These are phyloP conservation scores for Vulpes lagopus DNA, from an alignment of 2,113 vertebrate species.

Conservation along the genomic window DNA sequence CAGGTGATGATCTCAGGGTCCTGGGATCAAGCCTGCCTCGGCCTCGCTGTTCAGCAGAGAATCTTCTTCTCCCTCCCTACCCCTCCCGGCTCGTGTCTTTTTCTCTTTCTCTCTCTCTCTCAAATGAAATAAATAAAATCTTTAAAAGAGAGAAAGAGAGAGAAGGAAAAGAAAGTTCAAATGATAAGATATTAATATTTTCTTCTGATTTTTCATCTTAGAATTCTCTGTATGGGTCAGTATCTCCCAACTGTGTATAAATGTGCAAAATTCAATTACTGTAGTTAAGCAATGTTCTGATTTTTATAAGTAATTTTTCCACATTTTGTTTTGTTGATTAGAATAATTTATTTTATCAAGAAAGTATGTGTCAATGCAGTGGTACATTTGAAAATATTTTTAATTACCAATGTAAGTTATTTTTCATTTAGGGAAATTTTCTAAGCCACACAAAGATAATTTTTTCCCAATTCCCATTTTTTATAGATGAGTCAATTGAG, in stretches of 20 bases:
- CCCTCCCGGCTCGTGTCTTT: too few species aligned
- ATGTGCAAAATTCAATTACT: neutral
- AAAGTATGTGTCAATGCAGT: neutral
- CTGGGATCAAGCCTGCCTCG: neutral
- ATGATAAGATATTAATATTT: neutral
- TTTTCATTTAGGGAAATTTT: conserved; percentile 38
- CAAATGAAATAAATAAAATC: neutral
- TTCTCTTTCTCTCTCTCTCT: neutral
- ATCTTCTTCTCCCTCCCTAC: neutral
- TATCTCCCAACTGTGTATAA: neutral
- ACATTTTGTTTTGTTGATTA: neutral
- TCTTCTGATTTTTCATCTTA: neutral
- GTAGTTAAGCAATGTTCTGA: neutral
- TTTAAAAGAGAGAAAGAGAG: neutral
- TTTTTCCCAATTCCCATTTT: neutral
- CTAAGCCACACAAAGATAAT: neutral
- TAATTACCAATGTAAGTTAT: neutral
- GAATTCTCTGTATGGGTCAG: neutral
- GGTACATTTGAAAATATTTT: neutral
- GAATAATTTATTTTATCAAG: neutral
- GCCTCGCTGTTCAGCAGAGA: neutral
- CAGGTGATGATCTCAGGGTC: neutral
- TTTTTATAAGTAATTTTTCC: neutral
- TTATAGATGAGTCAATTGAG: neutral
- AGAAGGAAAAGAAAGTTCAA: neutral